phyloP scores from a whole-genome alignment of 2,797 vertebrate genomes.

The Vireo griseus region DNA sequence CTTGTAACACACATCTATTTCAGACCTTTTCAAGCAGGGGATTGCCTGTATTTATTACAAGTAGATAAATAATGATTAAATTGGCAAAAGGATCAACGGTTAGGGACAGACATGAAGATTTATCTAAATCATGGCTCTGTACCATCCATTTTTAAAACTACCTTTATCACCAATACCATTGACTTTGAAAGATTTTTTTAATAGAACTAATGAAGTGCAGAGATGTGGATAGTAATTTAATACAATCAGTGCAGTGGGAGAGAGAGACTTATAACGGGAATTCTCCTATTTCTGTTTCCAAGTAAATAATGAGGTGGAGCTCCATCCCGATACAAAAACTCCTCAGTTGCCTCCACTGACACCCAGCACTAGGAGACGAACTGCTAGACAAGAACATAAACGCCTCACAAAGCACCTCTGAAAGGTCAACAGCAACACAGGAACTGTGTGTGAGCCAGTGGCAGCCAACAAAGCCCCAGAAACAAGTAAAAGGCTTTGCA shows the following conservation, averaged over 20 bases:
- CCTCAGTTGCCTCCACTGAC: not conserved
- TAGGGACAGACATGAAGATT: not conserved
- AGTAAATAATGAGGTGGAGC: not conserved
- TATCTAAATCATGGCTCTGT: not conserved
- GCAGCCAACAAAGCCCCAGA: not conserved
- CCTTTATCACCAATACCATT: not conserved
- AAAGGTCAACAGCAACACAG: not conserved
- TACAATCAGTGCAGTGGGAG: not conserved
- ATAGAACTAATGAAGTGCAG: not conserved
- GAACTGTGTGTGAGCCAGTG: not conserved
- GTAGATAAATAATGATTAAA: not conserved
- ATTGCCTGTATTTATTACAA: not conserved
- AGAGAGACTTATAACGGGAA: not conserved
- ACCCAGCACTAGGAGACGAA: not conserved
- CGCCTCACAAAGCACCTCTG: not conserved
- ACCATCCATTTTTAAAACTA: accelerated
- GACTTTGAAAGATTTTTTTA: not conserved
- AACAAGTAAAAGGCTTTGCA: not conserved
- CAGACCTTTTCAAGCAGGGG: accelerated
- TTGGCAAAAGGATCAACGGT: not conserved
- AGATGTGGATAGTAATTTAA: not conserved
- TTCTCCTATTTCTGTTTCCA: not conserved
- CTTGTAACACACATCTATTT: not conserved
- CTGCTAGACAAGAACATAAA: not conserved
- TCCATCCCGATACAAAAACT: not conserved